These are phyloP conservation scores for Heliangelus exortis DNA, from an alignment of 2,797 vertebrate species.

Conservation along the genomic window DNA sequence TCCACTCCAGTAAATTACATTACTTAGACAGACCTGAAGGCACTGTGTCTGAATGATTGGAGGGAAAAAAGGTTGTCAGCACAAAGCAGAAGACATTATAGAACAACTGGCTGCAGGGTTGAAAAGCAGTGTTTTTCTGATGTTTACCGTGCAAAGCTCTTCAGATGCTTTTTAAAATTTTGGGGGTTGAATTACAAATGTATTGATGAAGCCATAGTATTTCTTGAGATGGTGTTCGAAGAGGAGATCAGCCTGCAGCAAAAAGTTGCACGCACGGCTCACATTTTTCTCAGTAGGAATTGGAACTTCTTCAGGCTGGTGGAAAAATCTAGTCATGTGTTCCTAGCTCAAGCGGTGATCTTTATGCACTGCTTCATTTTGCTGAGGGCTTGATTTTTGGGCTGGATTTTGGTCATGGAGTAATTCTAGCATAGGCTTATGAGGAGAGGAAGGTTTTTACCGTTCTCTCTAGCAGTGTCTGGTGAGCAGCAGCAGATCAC, in stretches of 20 bases:
- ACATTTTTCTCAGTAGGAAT: background rate
- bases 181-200: background rate
- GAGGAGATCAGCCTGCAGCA: background rate
- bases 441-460: background rate
- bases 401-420: background rate
- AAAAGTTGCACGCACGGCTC: background rate
- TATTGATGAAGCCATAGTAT: slow-evolving; percentile 10
- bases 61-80: slow-evolving; percentile 77
- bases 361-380: background rate
- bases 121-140: slow-evolving; percentile 56
- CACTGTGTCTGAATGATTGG: slow-evolving; percentile 79
- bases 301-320: background rate
- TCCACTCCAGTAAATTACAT: slow-evolving; percentile 84
- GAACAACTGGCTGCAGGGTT: slow-evolving; percentile 73
- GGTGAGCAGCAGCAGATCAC: background rate
- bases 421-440: background rate
- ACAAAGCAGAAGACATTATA: slow-evolving; percentile 69
- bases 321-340: background rate
- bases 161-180: background rate
- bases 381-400: background rate
- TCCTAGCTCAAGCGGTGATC: background rate
- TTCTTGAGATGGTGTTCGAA: background rate
- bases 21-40: slow-evolving; percentile 80
- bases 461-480: background rate
- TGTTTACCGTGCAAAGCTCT: slow-evolving; percentile 59